A percentile compares a stretch with the other conserved stretches of the same genome.
These are phyloP conservation scores for Cuculus canorus DNA, from an alignment of 2,797 vertebrate genomes.

Conservation along the genomic window DNA sequence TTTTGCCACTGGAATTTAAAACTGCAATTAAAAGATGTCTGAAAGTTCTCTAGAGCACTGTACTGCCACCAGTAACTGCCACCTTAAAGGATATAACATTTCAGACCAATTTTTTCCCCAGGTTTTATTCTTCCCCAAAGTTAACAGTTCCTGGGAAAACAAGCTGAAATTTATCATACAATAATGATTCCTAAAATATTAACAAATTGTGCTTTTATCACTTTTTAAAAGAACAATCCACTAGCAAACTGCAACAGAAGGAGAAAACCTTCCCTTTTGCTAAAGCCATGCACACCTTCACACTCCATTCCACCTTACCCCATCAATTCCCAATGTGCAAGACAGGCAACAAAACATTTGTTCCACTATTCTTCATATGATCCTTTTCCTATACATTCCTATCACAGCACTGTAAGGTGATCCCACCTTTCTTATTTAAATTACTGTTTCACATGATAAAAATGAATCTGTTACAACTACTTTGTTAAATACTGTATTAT, in stretches of 20 bases:
- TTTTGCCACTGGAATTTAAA: neutral
- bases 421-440: neutral
- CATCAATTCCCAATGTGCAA: neutral
- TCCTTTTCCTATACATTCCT: neutral
- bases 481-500: slow-evolving; percentile 1
- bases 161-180: neutral
- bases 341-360: neutral
- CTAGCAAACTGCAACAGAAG: neutral
- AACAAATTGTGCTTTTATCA: neutral
- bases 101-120: neutral
- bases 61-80: neutral
- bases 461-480: neutral
- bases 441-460: neutral
- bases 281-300: rapidly evolving
- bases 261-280: neutral
- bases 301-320: neutral
- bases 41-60: neutral
- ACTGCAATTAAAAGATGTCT: neutral
- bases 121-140: neutral
- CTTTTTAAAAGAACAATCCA: neutral
- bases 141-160: neutral
- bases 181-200: neutral
- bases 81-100: neutral
- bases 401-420: neutral
- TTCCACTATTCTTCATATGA: neutral